Evolutionary conservation across 2,113 vertebrate species (phyloP).

Genomic region (Athene cunicularia): DNA sequence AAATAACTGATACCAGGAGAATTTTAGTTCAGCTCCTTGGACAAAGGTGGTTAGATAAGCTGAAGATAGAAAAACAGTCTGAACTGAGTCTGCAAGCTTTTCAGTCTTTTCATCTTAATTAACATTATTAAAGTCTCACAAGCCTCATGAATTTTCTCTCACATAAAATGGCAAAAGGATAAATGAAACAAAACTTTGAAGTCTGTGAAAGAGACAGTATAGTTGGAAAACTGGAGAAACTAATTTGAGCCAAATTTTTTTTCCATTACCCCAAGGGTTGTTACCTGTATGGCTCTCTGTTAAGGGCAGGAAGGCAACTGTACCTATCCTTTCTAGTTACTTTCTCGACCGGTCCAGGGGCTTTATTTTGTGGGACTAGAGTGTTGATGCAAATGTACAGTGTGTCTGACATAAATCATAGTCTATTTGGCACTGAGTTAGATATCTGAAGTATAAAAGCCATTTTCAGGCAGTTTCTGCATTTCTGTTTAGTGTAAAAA

Average conservation of each 20-base stretch:
- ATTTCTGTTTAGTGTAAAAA: neutral
- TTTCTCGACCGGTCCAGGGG: neutral
- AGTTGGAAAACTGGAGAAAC: neutral
- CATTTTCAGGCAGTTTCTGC: neutral
- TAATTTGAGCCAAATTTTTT: neutral
- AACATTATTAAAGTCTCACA: neutral
- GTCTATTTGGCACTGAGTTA: neutral
- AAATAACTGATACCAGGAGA: neutral
- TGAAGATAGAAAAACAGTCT: neutral
- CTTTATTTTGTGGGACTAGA: neutral
- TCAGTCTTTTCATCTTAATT: neutral
- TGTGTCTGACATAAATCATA: neutral
- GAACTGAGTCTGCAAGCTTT: neutral
- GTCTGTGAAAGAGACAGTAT: neutral
- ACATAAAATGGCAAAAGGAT: neutral
- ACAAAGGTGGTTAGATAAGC: neutral
- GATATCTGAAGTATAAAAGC: neutral
- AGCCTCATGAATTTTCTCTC: neutral
- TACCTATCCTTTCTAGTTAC: neutral
- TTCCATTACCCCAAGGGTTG: neutral
- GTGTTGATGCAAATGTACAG: fast-evolving
- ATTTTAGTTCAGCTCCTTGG: neutral
- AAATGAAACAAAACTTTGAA: neutral
- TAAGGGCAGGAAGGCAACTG: neutral
- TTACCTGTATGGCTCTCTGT: neutral